Evolutionary conservation across 92 coral and sea anemone species (phyloP), one percentile per base, ranked within the genome.

Genomic region (Anthopleura xanthogrammica): DNA sequence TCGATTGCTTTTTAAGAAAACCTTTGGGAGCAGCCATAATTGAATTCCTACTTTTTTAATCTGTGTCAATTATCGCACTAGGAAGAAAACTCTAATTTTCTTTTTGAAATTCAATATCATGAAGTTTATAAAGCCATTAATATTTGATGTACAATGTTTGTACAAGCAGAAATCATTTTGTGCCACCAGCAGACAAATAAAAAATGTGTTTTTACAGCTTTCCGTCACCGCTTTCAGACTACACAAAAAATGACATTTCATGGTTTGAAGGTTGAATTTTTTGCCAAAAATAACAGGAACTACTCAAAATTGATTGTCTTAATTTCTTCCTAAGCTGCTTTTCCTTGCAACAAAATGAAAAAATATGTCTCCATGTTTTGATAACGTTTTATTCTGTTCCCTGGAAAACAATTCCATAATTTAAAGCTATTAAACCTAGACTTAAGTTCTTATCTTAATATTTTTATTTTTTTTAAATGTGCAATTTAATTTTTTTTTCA

Each of bases 111-210:
- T 68, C 42, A 68, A 68, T 23, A 4, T 68, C 41, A 5, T 68
- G 74, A 68, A 68, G 42, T 68, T 68, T 68, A 68, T 68, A 68
- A 36, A 36, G 42, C 74, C 74, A 68, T 68, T 68, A 68, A 68
- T 68, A 23, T 68, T 68, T 68, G 42, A 68, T 68, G 42, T 23
- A 68, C 42, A 2, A 23, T 68, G 74, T 68, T 68, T 68, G 36
- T 68, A 68, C 74, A 68, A 68, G 74, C 74, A 68, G 41, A 68
- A 68, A 36, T 68, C 42, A 42, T 4, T 29, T n/a, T 1, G 16
- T 9, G 42, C 74, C 74, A 68, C 74, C 74, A 68, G 74, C 74
- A 9, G 43, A 68, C 5, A 5, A 20, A 36, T 12, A 68, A 29
- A 68, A 12, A 36, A 68, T 12, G 2, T 5, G 4, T 23, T 68